These are phyloP conservation scores for Dasyurus viverrinus DNA, from an alignment of 2,113 vertebrate species.

Conservation along the genomic window DNA sequence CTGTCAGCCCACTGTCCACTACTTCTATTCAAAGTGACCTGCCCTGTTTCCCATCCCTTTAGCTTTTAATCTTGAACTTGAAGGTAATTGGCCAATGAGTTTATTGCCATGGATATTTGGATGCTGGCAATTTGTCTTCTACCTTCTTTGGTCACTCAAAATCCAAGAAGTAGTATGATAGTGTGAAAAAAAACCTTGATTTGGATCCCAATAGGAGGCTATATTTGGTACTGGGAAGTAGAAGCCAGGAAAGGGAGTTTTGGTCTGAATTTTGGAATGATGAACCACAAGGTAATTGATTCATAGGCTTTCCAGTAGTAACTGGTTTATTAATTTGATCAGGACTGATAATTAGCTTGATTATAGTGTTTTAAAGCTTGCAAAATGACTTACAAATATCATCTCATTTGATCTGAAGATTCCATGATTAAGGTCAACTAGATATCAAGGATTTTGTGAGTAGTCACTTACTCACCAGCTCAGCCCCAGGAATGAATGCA, in stretches of 20 bases:
- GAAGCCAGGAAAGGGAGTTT: neutral
- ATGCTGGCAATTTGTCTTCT: neutral
- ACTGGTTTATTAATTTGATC: neutral
- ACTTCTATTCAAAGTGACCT: neutral
- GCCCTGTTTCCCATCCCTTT: neutral
- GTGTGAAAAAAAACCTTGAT: neutral
- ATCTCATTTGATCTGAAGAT: neutral
- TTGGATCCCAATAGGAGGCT: neutral
- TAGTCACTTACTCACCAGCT: neutral
- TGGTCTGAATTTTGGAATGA: neutral
- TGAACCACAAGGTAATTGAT: too few species aligned
- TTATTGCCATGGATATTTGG: neutral
- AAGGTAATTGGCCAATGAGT: neutral
- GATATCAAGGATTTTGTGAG: neutral
- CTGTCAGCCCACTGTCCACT: neutral
- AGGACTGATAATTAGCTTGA: too few species aligned
- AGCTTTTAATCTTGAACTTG: neutral
- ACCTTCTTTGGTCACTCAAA: neutral
- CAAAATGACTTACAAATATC: too few species aligned
- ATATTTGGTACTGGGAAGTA: rapidly evolving
- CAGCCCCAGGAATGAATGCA: neutral
- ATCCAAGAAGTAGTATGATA: neutral
- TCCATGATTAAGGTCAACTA: neutral
- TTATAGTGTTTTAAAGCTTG: too few species aligned
- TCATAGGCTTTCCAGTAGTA: neutral